A percentile compares a stretch with the other conserved stretches of the same genome.
Evolutionary conservation across 1,140 invertebrate species (phyloP).

Genomic region (Mercenaria mercenaria): DNA sequence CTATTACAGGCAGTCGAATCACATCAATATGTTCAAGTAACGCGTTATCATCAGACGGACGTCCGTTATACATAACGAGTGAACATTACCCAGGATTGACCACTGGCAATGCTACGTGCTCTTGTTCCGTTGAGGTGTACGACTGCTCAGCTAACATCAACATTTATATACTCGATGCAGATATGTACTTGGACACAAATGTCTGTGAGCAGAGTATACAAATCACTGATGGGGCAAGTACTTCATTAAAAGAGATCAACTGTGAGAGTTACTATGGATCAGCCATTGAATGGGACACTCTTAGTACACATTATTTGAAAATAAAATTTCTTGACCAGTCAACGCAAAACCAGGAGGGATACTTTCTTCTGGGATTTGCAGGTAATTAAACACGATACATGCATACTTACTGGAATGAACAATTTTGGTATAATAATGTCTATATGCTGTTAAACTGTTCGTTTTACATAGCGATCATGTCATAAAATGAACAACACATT

Average conservation of each 20-base stretch:
- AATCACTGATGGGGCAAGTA: neutral
- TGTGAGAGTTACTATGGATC: neutral
- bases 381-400: neutral
- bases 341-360: neutral
- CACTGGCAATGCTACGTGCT: neutral
- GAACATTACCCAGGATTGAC: too few relatives aligned
- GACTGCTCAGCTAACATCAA: neutral
- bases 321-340: neutral
- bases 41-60: neutral
- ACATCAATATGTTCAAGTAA: neutral
- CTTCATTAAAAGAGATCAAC: neutral
- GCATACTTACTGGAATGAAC: too few relatives aligned
- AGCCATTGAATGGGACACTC: neutral
- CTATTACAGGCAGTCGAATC: neutral
- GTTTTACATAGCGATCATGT: too few relatives aligned
- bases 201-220: neutral
- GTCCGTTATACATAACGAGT: neutral
- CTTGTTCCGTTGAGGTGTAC: neutral
- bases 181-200: neutral
- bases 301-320: neutral
- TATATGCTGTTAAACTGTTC: too few relatives aligned
- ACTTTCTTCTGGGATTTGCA: neutral
- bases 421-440: too few relatives aligned
- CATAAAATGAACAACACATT: too few relatives aligned
- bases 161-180: neutral